Conservation (phyloP, 2,888 invertebrate species). For the Agrochola lychnidis region DNA sequence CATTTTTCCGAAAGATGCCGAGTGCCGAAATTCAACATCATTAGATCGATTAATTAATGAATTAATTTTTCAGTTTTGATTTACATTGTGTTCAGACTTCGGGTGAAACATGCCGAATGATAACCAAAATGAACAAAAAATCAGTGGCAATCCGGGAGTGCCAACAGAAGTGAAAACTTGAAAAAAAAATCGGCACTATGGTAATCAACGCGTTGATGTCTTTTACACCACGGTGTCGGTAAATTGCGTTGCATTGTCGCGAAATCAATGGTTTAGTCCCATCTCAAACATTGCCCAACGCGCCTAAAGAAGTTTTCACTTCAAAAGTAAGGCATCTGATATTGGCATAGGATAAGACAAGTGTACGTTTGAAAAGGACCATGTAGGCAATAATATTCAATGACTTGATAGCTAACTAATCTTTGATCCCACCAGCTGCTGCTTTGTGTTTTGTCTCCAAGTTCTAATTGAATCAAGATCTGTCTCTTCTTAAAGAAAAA, state of each 20-base stretch:
- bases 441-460: constrained; percentile 71
- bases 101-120: neutral
- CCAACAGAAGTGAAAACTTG: no score
- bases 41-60: neutral
- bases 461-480: constrained; percentile 78
- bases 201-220: no score
- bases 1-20: neutral
- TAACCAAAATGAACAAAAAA: neutral
- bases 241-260: no score
- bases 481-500: constrained; percentile 73
- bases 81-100: no score
- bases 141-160: no score
- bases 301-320: no score
- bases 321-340: neutral
- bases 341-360: neutral
- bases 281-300: no score
- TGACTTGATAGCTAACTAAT: constrained; percentile 41
- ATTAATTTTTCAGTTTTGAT: neutral
- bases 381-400: constrained; percentile 12
- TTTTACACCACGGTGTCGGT: no score
- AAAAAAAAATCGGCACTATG: no score
- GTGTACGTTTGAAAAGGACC: neutral
- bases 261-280: no score
- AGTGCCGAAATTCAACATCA: neutral
- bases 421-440: constrained; percentile 56